Evolutionary conservation across 2,797 vertebrate genomes (phyloP).

Genomic region (Pangasius djambal): DNA sequence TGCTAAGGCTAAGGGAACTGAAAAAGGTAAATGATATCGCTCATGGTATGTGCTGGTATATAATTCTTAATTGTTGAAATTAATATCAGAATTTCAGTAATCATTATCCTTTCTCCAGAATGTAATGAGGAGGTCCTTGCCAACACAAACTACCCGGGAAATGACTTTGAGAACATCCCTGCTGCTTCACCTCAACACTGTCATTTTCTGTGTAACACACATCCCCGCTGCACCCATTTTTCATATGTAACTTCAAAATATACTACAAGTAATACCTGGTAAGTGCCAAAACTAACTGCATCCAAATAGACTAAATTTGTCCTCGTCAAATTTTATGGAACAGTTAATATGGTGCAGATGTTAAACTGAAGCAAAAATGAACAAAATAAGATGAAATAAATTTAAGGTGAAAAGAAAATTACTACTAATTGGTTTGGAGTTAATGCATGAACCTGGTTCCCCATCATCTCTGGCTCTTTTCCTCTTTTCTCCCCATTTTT

Average conservation of each 20-base stretch:
- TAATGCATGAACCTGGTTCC: neutral
- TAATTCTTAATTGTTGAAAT: neutral
- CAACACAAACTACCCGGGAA: constrained; percentile 50
- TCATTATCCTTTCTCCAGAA: neutral
- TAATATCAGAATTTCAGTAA: no score
- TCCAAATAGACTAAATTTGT: no score
- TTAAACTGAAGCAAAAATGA: neutral
- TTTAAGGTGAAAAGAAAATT: neutral
- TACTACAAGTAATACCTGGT: constrained; percentile 43
- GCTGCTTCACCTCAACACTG: constrained; percentile 65
- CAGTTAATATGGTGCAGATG: neutral
- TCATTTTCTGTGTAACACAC: constrained; percentile 61
- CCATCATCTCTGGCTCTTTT: neutral
- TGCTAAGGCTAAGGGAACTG: neutral
- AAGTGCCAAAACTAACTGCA: neutral
- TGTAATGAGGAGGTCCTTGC: constrained; percentile 48
- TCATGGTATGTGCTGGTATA: neutral
- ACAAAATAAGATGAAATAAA: neutral
- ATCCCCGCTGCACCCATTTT: constrained; percentile 68
- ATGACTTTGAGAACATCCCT: neutral
- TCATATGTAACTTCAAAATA: constrained; percentile 25
- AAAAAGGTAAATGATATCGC: neutral
- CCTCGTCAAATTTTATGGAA: neutral
- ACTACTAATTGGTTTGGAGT: neutral
- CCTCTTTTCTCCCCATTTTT: neutral